Base-by-base conservation (phyloP, 2,797 vertebrate genomes). In the Salarias fasciatus region DNA sequence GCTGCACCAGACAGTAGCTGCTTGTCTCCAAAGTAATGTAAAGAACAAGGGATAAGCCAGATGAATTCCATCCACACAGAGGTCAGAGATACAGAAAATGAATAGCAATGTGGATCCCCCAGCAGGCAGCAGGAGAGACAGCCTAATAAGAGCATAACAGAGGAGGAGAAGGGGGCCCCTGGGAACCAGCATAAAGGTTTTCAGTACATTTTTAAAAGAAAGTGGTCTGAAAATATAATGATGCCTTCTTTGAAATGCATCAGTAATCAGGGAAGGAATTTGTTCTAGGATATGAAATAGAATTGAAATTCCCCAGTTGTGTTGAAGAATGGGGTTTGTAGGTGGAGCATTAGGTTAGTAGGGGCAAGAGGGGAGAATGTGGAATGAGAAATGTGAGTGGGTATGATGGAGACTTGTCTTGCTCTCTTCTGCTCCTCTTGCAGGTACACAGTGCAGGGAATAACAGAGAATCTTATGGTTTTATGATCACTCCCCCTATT, bases 91-190 rank as follows among this genome's bases (percentile, higher is more conserved):
- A 93, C 92, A 91, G 93, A 95, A 95, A 95, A 92, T 95, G 94
- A 95, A 95, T 93, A 95, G 93, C 93, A 93, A 94, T 95, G 94
- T 91, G 93, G 92, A 95, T 95, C 93, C 92, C 79, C 92, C 93
- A 94, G 93, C 92, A 95, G 93, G 93, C 92, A 93, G 90, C 73
- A 80, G 90, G 92, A 95, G 94, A 95, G 92, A 92, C 91, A 93
- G 94, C 93, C 94, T 97, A 96, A 96, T 96, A 94, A 95, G 95
- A 95, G 94, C 94, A 95, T 91, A 93, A 93, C 93, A 94, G 94
- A 91, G 89, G 92, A 94, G 91, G 88, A 93, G 92, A 92, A 93
- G 91, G 86, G 76, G 89, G 89, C 94, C 94, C 93, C 81, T 79
- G 94, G 95, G 95, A 95, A 91, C 82, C 91, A 90, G 91, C 90